Base-by-base conservation (phyloP, 2,888 invertebrate genomes). In the Ceriagrion tenellum region DNA sequence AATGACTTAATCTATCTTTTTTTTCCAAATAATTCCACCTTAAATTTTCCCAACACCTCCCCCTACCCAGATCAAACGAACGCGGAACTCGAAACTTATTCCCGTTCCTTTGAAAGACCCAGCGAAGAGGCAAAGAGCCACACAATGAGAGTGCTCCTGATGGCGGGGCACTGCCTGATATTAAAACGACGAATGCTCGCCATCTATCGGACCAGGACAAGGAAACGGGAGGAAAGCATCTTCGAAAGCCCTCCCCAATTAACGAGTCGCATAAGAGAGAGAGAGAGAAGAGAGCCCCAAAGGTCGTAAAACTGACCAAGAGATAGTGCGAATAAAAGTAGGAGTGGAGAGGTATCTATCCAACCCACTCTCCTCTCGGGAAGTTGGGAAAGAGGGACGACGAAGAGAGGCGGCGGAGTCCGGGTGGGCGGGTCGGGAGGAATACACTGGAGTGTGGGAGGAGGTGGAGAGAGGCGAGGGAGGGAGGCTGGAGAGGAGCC, bases 221-320 rank as follows among this genome's bases (percentile, higher is more conserved):
- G 89, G 69, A 69, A 93, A 81, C 63, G 69, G 69, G n/a, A 69
- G 93, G 69, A 16, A 47, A 35, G 93, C 63, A 69, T 69, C 63
- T 69, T 40, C 30, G 35, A 35, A 81, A 81, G 81, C 81, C 35
- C 59, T 59, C 18, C 40, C 93, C 93, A 93, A 93, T 93, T 93
- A 93, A 93, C 93, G 93, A 69, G 69, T 69, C 40, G 91, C 63
- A 23, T 23, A 16, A 59, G 16, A 16, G 56, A 56, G 56, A 56
- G 56, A n/a, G n/a, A n/a, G n/a, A n/a, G n/a, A n/a, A n/a, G 47
- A 20, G 55, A 63, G 93, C 35, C 26, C 81, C 40, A 47, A 26
- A 40, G 69, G 93, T 93, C 93, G 93, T 93, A 93, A 93, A 93
- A 69, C 63, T 93, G 93, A 69, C 93, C 93, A 26, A 93, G 93